A percentile compares a stretch with the other conserved stretches of the same genome.
These are phyloP conservation scores for Andrena bicolor DNA, from an alignment of 2,888 invertebrate species.

Conservation along the genomic window DNA sequence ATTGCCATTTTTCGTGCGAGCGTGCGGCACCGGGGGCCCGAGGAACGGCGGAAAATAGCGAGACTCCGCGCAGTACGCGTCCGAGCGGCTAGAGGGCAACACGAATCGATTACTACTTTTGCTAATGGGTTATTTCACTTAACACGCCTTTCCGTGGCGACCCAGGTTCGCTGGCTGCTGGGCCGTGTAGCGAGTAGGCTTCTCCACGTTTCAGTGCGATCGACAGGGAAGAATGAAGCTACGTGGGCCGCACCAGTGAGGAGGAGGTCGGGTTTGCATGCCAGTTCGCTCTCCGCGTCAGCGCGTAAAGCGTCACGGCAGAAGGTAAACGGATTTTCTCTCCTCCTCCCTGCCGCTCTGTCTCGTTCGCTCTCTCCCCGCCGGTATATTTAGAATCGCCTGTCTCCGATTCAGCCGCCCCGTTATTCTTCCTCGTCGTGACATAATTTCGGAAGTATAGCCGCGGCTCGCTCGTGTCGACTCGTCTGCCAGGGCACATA, in stretches of 20 bases:
- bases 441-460: slow-evolving; percentile 39
- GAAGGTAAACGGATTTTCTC: slow-evolving; percentile 58
- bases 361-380: slow-evolving; percentile 28
- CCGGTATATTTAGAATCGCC: slow-evolving; percentile 58
- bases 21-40: background rate
- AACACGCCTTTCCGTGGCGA: slow-evolving; percentile 63
- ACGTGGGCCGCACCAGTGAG: slow-evolving; percentile 34
- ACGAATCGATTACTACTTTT: slow-evolving; percentile 67
- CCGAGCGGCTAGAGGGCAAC: slow-evolving; percentile 68
- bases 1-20: background rate
- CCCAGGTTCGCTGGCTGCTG: slow-evolving; percentile 17
- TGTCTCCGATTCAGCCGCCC: slow-evolving; percentile 26
- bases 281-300: slow-evolving; percentile 40
- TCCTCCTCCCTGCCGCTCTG: slow-evolving; percentile 1
- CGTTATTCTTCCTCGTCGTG: slow-evolving; percentile 41
- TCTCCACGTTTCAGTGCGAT: slow-evolving; percentile 25
- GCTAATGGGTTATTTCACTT: slow-evolving; percentile 71
- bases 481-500: slow-evolving; percentile 40
- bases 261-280: slow-evolving; percentile 41
- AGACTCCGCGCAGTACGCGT: slow-evolving; percentile 44
- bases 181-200: slow-evolving; percentile 21
- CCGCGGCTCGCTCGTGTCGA: slow-evolving; percentile 12
- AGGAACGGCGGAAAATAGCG: slow-evolving; percentile 27
- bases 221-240: slow-evolving; percentile 58
- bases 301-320: slow-evolving; percentile 48